Conservation (phyloP, 1,140 invertebrate species). For the Mactra quadrangularis region DNA sequence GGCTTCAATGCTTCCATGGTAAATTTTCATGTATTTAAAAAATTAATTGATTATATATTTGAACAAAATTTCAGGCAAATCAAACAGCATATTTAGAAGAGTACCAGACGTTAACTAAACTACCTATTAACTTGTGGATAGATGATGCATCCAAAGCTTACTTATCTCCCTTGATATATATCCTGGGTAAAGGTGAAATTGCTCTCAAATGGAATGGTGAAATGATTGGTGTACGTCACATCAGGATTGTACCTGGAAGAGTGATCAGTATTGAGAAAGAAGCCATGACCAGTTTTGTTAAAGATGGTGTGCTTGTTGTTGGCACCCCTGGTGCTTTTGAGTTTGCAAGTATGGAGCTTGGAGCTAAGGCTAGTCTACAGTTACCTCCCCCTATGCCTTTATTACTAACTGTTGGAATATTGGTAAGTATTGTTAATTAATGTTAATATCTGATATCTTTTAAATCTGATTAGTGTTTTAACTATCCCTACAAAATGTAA, state of each 20-base stretch:
- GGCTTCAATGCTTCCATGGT: too few relatives aligned
- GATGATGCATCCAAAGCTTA: conserved; percentile 66
- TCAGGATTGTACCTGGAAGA: conserved; percentile 74
- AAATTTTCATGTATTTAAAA: too few relatives aligned
- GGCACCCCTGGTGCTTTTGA: conserved; percentile 71
- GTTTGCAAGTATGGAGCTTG: conserved; percentile 74
- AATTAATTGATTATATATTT: too few relatives aligned
- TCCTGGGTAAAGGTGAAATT: conserved; percentile 72
- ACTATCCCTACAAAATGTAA: too few relatives aligned
- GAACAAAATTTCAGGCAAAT: conserved; percentile 64
- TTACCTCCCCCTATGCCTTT: conserved; percentile 74
- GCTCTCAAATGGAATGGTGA: conserved; percentile 78
- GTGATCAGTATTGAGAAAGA: conserved; percentile 67
- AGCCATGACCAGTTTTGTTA: conserved; percentile 68
- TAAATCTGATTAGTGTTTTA: too few relatives aligned
- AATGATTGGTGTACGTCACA: conserved; percentile 72
- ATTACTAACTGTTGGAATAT: conserved; percentile 72
- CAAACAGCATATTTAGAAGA: conserved; percentile 72
- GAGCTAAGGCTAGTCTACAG: conserved; percentile 65
- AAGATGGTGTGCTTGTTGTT: conserved; percentile 55
- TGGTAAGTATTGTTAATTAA: conserved; percentile 66
- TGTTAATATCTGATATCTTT: too few relatives aligned
- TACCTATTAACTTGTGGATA: conserved; percentile 75
- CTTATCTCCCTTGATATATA: conserved; percentile 73
- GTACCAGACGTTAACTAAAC: conserved; percentile 67